A percentile compares a stretch with the other conserved stretches of the same genome.
Evolutionary conservation across 2,888 invertebrate genomes (phyloP).

Genomic region (Corythucha ciliata): DNA sequence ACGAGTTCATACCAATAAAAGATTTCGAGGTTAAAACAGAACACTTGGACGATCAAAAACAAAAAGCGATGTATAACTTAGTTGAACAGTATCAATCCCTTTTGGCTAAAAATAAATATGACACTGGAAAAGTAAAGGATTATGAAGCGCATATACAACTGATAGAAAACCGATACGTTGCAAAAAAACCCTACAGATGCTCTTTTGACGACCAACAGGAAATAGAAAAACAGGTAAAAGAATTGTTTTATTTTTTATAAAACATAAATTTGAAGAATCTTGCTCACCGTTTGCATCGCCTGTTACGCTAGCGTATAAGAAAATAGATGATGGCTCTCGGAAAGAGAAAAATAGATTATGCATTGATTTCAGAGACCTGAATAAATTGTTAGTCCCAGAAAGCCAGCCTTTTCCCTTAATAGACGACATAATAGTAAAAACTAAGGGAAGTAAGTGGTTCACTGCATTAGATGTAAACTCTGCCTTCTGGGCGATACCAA

Average conservation of each 20-base stretch:
- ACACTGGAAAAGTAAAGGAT: slow-evolving; percentile 15
- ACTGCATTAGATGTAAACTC: too few species aligned
- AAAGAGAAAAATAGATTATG: slow-evolving; percentile 15
- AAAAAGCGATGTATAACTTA: slow-evolving; percentile 6
- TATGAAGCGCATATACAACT: slow-evolving; percentile 18
- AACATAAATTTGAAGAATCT: slow-evolving; percentile 20
- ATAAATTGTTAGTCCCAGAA: slow-evolving; percentile 21
- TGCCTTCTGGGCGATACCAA: slow-evolving; percentile 17
- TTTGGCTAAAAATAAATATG: slow-evolving; percentile 22
- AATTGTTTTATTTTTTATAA: too few species aligned
- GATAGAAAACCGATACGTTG: slow-evolving; percentile 6
- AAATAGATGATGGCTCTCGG: slow-evolving; percentile 1
- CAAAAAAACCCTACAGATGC: slow-evolving; percentile 15
- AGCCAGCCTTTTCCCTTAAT: slow-evolving; percentile 20
- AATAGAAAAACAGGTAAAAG: slow-evolving; percentile 18
- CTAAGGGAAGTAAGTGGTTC: slow-evolving; percentile 4
- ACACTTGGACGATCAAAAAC: slow-evolving; percentile 6
- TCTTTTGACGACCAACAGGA: slow-evolving; percentile 7
- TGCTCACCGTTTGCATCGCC: slow-evolving; percentile 20
- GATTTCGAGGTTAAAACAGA: slow-evolving; percentile 2
- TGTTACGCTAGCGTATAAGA: slow-evolving; percentile 24
- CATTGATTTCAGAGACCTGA: slow-evolving; percentile 21
- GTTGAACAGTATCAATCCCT: slow-evolving; percentile 11
- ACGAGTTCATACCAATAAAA: slow-evolving; percentile 6
- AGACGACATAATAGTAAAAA: slow-evolving; percentile 18